Evolutionary conservation across 2,113 vertebrate species (phyloP), one percentile per base, ranked within the genome.

Genomic region (Rhinichthys klamathensis): DNA sequence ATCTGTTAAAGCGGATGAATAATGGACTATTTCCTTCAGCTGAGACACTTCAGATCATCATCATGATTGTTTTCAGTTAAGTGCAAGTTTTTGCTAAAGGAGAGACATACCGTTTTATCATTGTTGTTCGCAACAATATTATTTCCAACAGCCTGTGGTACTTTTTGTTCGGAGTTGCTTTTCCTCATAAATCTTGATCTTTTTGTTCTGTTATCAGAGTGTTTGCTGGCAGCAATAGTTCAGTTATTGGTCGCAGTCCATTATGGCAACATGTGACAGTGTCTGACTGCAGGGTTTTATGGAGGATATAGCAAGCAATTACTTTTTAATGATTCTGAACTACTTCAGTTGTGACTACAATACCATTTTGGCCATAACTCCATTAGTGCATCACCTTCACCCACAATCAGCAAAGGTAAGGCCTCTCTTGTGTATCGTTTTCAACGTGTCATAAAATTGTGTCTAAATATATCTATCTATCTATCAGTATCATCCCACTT

Each of bases 201-300:
- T n/a, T 79, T 44, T 79, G 30, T 23, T 38, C 54, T n/a, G 74
- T 77, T 58, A 5, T 77, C 30, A 46, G 10, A 51, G 78, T 46
- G n/a, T 80, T 80, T 46, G 38, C 78, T 46, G 60, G n/a, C 25
- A 46, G 38, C 38, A 76, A 46, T 76, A 12, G 27, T 63, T 30
- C n/a, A 65, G 78, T 65, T 80, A 80, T 46, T 80, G 58, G 60
- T 65, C 2, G n/a, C 13, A 27, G 58, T 80, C 78, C 78, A 65
- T 46, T 65, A 65, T 80, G 15, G 25, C n/a, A 4, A 44, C 49
- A 61, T 46, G 78, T 80, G 35, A 80, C 60, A 0, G 11, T 46
- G 58, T 65, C 78, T 80, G 58, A 80, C 78, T 80, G 58, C 78
- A 63, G 78, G 38, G 58, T 46, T 46, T 80, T 46, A 60, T 65